A percentile compares a stretch with the other conserved stretches of the same genome.
Conservation (phyloP, 2,888 invertebrate species). For the Mythimna loreyi region DNA sequence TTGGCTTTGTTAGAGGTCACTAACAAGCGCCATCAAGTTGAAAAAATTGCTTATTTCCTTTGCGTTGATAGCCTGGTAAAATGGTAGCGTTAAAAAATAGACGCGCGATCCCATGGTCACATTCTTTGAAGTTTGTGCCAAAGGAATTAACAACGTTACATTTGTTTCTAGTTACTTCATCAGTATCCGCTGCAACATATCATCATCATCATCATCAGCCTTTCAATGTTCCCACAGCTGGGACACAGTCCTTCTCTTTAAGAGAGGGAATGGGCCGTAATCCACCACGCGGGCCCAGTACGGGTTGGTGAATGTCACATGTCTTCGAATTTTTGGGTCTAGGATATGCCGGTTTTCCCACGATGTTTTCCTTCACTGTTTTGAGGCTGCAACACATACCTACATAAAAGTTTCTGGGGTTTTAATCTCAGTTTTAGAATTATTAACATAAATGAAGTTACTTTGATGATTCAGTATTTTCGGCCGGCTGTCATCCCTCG, state of each 20-base stretch:
- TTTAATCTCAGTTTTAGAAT: conserved; percentile 30
- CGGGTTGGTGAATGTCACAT: too few relatives aligned
- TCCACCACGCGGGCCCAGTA: too few relatives aligned
- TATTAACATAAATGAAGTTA: conserved; percentile 49
- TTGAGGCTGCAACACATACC: not conserved
- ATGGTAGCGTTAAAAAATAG: not conserved
- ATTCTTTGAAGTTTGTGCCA: not conserved
- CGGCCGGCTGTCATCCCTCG: conserved; percentile 69
- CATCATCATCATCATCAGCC: too few relatives aligned
- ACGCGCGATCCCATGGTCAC: not conserved
- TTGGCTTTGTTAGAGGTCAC: conserved; percentile 37
- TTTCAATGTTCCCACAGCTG: too few relatives aligned
- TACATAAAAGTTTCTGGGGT: conserved; percentile 1
- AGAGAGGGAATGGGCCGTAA: too few relatives aligned
- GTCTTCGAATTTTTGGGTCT: too few relatives aligned
- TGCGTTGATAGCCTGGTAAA: conserved; percentile 20
- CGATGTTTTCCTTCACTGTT: too few relatives aligned
- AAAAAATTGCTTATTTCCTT: conserved; percentile 17
- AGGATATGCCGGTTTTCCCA: too few relatives aligned
- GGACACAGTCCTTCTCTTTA: too few relatives aligned
- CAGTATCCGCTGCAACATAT: not conserved
- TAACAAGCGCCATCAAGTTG: not conserved
- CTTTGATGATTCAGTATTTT: conserved; percentile 65
- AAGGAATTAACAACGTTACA: not conserved
- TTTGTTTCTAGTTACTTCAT: not conserved